Evolutionary conservation across 2,888 invertebrate genomes (phyloP).

Genomic region (Villa cingulata): DNA sequence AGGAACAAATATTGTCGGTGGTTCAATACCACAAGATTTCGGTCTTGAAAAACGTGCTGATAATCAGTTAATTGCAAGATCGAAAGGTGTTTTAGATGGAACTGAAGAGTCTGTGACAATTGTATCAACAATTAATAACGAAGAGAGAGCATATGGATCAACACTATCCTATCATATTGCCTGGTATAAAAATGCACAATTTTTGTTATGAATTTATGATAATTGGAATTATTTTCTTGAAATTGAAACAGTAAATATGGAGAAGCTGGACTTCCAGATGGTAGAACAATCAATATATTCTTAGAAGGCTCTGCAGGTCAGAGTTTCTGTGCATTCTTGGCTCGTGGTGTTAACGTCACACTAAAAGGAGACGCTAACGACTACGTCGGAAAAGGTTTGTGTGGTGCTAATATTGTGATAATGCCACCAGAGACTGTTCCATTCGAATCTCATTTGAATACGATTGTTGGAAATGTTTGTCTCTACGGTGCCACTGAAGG

Average conservation of each 20-base stretch:
- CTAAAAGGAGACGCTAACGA: constrained; percentile 97
- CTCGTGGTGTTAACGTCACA: constrained; percentile 75
- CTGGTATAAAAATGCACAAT: too few relatives aligned
- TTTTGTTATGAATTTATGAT: not conserved
- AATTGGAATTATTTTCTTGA: not conserved
- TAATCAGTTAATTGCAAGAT: constrained; percentile 64
- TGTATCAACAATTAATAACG: constrained; percentile 72
- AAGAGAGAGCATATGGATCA: constrained; percentile 83
- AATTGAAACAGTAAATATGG: constrained; percentile 58
- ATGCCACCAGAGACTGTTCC: constrained; percentile 76
- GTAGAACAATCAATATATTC: constrained; percentile 60
- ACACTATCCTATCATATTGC: constrained; percentile 92
- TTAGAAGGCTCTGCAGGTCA: constrained; percentile 93
- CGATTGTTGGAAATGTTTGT: constrained; percentile 96
- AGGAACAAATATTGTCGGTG: constrained; percentile 79
- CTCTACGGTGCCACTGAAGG: constrained; percentile 95
- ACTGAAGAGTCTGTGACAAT: constrained; percentile 53
- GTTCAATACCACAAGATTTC: constrained; percentile 72
- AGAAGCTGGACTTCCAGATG: constrained; percentile 72
- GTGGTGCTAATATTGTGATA: constrained; percentile 87
- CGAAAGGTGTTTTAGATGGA: constrained; percentile 62
- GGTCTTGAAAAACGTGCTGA: constrained; percentile 73
- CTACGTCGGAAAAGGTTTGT: constrained; percentile 91
- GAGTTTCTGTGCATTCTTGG: constrained; percentile 96
- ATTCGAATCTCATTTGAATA: constrained; percentile 86